Percentiles rank a stretch among this genome's conserved stretches.
phyloP scores from a whole-genome alignment of 2,888 invertebrate species.

The Drosophila testacea region DNA sequence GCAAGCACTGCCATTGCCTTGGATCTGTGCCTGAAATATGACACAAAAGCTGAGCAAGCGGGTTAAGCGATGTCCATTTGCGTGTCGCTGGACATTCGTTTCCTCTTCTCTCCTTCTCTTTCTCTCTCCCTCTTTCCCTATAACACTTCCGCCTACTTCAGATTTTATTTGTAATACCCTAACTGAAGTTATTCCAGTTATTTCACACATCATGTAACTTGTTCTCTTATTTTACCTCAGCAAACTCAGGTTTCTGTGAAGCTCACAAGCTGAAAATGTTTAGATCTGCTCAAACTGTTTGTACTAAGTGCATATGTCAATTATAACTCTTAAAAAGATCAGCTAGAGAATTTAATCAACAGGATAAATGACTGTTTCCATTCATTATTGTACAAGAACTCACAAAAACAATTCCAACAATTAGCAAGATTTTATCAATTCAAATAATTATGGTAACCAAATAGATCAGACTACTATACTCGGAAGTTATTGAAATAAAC shows the following conservation, averaged over 20 bases:
- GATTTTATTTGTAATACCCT: not conserved
- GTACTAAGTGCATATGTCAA: not conserved
- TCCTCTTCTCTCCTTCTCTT: not conserved
- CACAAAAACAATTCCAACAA: no score
- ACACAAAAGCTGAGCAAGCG: constrained; percentile 33
- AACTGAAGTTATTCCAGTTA: not conserved
- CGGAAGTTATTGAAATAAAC: no score
- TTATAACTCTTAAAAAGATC: not conserved
- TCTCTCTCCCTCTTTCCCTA: not conserved
- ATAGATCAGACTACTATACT: no score
- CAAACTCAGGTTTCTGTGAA: not conserved
- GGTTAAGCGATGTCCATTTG: constrained; percentile 74
- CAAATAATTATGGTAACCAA: no score
- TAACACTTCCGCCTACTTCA: not conserved
- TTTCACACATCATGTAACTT: not conserved
- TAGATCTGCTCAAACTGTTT: not conserved
- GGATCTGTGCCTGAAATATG: constrained; percentile 67
- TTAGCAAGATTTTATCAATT: no score
- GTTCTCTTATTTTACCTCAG: not conserved
- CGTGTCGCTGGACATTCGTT: constrained; percentile 65
- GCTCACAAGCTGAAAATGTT: not conserved
- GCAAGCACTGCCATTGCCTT: constrained; percentile 4
- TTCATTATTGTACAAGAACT: no score
- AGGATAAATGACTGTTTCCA: no score
- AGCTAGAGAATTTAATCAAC: no score